These are phyloP conservation scores for Prolemur simus DNA, from an alignment of 2,113 vertebrate species.

Conservation along the genomic window DNA sequence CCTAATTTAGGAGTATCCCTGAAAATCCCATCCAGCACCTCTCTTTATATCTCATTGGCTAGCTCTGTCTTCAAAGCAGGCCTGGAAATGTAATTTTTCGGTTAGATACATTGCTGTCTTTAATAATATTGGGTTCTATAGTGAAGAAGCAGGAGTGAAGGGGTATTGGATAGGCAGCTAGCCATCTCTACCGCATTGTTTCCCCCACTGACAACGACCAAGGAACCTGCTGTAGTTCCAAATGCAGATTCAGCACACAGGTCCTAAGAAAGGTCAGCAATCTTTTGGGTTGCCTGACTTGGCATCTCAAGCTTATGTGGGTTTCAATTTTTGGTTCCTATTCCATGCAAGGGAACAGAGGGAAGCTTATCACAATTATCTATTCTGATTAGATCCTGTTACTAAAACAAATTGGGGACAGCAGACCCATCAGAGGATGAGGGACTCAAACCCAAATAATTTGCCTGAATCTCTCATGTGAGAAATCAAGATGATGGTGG, in stretches of 20 bases:
- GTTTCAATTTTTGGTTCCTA: background rate
- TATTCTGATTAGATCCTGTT: background rate
- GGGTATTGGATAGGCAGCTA: background rate
- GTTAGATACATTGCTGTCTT: background rate
- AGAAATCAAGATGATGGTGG: background rate
- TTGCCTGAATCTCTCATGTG: background rate
- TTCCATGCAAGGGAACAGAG: background rate
- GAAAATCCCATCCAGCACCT: background rate
- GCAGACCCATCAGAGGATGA: background rate
- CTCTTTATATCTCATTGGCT: background rate
- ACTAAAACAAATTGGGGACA: background rate
- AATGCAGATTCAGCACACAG: background rate
- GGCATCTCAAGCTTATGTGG: background rate
- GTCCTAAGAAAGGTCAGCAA: background rate
- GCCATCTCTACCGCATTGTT: background rate
- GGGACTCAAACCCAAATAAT: background rate
- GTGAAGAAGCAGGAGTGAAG: background rate
- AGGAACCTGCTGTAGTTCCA: background rate
- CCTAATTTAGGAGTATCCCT: background rate
- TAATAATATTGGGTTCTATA: background rate
- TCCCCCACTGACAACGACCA: background rate
- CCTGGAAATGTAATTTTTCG: background rate
- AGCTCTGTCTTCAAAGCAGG: background rate
- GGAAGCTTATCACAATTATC: background rate
- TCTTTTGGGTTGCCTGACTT: background rate